Base-by-base conservation (phyloP, 2,888 invertebrate genomes). In the Crepidodera aurea region DNA sequence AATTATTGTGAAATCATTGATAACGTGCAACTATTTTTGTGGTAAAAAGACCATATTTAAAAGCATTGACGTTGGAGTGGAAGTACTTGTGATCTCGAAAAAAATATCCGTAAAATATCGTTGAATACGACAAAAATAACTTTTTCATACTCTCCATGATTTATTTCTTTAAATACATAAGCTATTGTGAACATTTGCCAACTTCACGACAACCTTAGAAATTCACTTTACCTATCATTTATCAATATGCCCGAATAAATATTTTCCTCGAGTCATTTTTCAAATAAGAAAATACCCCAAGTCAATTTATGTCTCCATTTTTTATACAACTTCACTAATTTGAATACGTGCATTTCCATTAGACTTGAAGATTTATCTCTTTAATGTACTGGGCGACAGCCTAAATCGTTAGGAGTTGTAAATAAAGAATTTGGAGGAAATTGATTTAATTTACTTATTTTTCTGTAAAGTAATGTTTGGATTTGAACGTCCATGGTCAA, bases 161-260 rank as follows among this genome's bases (percentile, higher is more conserved):
- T 57, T 57, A 48, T 57, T 37, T 27, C 48, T 50, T 57, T 39
- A 48, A 48, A 57, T 48, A 50, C 37, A 48, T 48, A 57, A 39
- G n/a, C 10, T 42, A 42, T 42, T 42, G 54, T 42, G 42, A 29
- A 19, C 29, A 18, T 42, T 54, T 42, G 42, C 39, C 37, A 50
- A 57, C 37, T 48, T 27, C 15, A 39, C 15, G 54, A 42, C 22
- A 25, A 48, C 37, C 27, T 50, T 39, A 48, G 15, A 19, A 57
- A 57, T 57, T 50, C 57, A 57, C 57, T 57, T 48, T 37, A 48
- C 50, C 57, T 12, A 57, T 57, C 57, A 57, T 57, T 57, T 48
- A 57, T 57, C 57, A 57, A 57, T 39, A 27, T 39, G 48, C 16
- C 18, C 39, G 48, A 57, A 48, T 50, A 48, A 48, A 50, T 57